Conservation (phyloP, 2,797 vertebrate species). For the Mycteria americana region DNA sequence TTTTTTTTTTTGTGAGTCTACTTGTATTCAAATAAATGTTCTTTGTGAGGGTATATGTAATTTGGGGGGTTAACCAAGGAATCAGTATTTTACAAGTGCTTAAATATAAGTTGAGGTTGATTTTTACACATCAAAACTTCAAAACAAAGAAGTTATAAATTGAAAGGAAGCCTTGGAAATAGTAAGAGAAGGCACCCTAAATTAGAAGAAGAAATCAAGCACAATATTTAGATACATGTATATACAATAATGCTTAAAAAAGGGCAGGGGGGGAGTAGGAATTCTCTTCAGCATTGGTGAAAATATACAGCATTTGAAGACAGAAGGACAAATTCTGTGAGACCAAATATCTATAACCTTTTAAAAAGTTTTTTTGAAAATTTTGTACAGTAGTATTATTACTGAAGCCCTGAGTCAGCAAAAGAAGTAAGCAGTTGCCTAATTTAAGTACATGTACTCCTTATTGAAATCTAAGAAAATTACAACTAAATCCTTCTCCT, state of each 20-base stretch:
- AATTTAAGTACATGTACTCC: background rate
- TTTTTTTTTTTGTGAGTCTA: background rate
- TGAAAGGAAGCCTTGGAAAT: background rate
- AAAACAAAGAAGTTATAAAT: background rate
- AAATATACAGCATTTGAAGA: background rate
- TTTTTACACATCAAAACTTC: background rate
- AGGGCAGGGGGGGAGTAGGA: accelerated
- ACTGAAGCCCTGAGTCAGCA: background rate
- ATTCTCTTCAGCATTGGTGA: background rate
- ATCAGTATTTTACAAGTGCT: background rate
- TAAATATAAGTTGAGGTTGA: background rate
- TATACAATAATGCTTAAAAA: background rate
- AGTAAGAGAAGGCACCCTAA: background rate
- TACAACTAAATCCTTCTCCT: background rate
- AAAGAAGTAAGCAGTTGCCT: background rate
- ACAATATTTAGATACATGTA: background rate
- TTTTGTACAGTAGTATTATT: background rate
- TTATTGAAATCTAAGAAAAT: background rate
- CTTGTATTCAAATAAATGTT: background rate
- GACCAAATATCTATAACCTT: background rate
- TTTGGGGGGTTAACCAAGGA: background rate
- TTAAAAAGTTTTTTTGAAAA: background rate
- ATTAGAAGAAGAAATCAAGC: background rate
- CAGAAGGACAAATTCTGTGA: background rate
- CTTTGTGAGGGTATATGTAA: accelerated